These are phyloP conservation scores for Sisyra terminalis DNA, from an alignment of 2,888 invertebrate species.

Conservation along the genomic window DNA sequence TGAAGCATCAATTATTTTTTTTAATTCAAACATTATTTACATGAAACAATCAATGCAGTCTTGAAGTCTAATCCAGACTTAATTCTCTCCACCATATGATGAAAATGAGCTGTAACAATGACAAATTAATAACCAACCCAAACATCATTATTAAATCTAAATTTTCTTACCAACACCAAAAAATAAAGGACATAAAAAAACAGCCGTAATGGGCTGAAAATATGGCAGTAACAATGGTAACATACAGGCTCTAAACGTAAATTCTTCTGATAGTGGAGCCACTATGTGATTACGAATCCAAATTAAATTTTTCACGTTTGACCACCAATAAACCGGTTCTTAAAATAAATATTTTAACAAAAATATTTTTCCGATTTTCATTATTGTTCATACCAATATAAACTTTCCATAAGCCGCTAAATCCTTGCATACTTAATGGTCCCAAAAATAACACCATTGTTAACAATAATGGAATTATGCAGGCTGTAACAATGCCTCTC, in stretches of 20 bases:
- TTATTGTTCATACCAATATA: conserved; percentile 60
- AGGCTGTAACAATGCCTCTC: conserved; percentile 56
- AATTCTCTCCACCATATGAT: conserved; percentile 73
- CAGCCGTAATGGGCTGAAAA: conserved; percentile 52
- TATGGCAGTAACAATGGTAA: conserved; percentile 76
- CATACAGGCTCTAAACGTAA: conserved; percentile 92
- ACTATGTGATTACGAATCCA: conserved; percentile 83
- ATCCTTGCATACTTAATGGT: conserved; percentile 57
- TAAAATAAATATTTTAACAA: too few species aligned
- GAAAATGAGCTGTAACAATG: conserved; percentile 62
- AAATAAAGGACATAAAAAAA: conserved; percentile 75
- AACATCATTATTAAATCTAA: not conserved
- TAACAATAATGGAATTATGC: conserved; percentile 54
- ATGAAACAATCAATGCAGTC: conserved; percentile 51
- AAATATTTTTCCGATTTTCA: too few species aligned
- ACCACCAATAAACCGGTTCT: conserved; percentile 60
- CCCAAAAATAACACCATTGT: conserved; percentile 71
- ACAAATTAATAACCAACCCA: conserved; percentile 5
- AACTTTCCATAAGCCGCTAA: conserved; percentile 48
- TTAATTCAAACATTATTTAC: conserved; percentile 32
- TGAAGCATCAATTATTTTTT: not conserved
- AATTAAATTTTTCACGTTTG: conserved; percentile 51
- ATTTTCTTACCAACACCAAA: conserved; percentile 64
- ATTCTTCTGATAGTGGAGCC: conserved; percentile 89
- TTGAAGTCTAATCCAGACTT: conserved; percentile 51